These are phyloP conservation scores for Furcifer pardalis DNA, from an alignment of 2,797 vertebrate species.

Conservation along the genomic window DNA sequence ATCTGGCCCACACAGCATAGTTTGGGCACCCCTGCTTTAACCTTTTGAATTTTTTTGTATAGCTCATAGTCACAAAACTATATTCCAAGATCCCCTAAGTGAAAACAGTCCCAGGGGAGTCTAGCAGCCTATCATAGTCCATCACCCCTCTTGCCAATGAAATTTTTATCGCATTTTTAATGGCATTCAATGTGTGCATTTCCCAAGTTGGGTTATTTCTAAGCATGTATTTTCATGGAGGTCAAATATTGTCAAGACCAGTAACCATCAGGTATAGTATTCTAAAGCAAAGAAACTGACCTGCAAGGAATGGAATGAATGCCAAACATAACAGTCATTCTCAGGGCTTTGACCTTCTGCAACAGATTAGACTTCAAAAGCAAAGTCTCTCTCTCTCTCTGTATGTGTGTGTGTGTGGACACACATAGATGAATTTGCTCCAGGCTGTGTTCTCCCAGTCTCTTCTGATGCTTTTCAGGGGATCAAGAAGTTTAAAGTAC, in stretches of 20 bases:
- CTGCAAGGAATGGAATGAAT: slow-evolving; percentile 14
- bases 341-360: slow-evolving; percentile 11
- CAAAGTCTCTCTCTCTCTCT: neutral
- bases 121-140: neutral
- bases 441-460: slow-evolving; percentile 25
- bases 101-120: neutral
- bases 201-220: neutral
- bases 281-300: slow-evolving; percentile 33
- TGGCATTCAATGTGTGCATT: neutral
- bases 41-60: no score
- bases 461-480: slow-evolving; percentile 10
- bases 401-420: neutral
- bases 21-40: no score
- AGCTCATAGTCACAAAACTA: slow-evolving; percentile 18
- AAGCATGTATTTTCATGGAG: slow-evolving; percentile 8
- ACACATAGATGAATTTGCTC: slow-evolving; percentile 1
- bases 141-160: neutral
- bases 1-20: no score
- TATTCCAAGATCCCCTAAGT: neutral
- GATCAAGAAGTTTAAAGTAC: slow-evolving; percentile 35
- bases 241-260: slow-evolving; percentile 25
- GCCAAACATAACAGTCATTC: slow-evolving; percentile 20
- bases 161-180: slow-evolving; percentile 15
- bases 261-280: neutral
- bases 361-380: slow-evolving; percentile 3